Evolutionary conservation across 1,140 invertebrate genomes (phyloP).

Genomic region (Zaprionus davidi): DNA sequence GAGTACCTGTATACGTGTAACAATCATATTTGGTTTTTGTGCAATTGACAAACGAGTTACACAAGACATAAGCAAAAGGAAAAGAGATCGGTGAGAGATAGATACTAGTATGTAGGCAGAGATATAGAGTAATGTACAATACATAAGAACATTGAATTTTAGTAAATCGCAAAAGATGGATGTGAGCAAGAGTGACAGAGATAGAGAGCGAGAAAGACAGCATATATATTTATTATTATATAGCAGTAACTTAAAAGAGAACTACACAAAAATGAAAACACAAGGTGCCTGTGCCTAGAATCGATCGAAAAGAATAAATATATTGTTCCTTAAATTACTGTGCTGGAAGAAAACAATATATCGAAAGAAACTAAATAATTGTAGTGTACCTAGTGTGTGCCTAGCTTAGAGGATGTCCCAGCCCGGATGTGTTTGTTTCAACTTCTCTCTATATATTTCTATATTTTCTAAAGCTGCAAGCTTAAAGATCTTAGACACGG

Average conservation of each 20-base stretch:
- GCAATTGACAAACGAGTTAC: constrained; percentile 36
- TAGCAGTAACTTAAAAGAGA: constrained; percentile 40
- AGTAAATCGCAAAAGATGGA: constrained; percentile 12
- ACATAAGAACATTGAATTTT: background rate
- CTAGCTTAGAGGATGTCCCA: background rate
- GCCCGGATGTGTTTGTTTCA: background rate
- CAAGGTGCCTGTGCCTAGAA: background rate
- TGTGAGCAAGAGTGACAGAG: constrained; percentile 25
- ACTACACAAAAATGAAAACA: background rate
- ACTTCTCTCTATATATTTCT: too few relatives aligned
- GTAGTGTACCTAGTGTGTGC: background rate
- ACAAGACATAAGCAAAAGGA: constrained; percentile 33
- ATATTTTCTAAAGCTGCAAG: too few relatives aligned
- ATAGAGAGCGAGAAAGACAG: constrained; percentile 37
- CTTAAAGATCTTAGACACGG: too few relatives aligned
- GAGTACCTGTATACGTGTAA: constrained; percentile 67
- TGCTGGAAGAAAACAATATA: constrained; percentile 2
- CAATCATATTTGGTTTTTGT: constrained; percentile 13
- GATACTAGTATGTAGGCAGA: constrained; percentile 1
- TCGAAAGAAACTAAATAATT: background rate
- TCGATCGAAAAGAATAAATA: background rate
- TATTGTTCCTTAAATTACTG: background rate
- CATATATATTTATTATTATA: constrained; percentile 18
- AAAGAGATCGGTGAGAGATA: constrained; percentile 37
- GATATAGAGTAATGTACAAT: background rate